Percentiles rank a stretch among this genome's conserved stretches.
These are phyloP conservation scores for Pelecanus crispus DNA, from an alignment of 2,113 vertebrate species.

Conservation along the genomic window DNA sequence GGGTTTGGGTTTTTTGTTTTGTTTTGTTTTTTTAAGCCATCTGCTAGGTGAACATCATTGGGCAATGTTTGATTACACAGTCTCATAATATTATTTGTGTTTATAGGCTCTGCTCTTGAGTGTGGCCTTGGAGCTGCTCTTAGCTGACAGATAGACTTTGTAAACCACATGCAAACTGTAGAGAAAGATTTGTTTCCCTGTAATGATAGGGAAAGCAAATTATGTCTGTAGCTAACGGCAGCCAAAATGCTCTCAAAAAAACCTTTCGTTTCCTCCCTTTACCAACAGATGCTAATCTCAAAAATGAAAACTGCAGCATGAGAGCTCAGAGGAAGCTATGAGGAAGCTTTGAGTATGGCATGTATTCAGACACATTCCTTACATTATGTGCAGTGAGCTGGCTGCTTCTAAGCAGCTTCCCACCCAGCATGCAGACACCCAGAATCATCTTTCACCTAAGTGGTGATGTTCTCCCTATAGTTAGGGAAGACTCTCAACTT, in stretches of 20 bases:
- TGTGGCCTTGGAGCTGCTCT: not conserved
- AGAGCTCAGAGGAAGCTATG: not conserved
- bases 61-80: not conserved
- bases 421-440: not conserved
- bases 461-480: not conserved
- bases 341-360: not conserved
- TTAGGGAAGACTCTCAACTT: not conserved
- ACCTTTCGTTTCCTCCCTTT: not conserved
- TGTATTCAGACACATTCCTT: not conserved
- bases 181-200: not conserved
- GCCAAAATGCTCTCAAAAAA: not conserved
- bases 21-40: not conserved
- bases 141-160: not conserved
- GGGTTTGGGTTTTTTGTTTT: not conserved
- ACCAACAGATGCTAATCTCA: not conserved
- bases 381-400: rapidly evolving
- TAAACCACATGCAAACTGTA: not conserved
- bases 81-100: not conserved
- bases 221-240: not conserved
- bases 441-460: not conserved
- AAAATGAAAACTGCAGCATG: not conserved
- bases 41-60: not conserved
- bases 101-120: not conserved
- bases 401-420: not conserved
- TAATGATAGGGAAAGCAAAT: not conserved